A percentile compares a stretch with the other conserved stretches of the same genome.
Evolutionary conservation across 2,888 invertebrate species (phyloP).

Genomic region (Marronus borbonicus): DNA sequence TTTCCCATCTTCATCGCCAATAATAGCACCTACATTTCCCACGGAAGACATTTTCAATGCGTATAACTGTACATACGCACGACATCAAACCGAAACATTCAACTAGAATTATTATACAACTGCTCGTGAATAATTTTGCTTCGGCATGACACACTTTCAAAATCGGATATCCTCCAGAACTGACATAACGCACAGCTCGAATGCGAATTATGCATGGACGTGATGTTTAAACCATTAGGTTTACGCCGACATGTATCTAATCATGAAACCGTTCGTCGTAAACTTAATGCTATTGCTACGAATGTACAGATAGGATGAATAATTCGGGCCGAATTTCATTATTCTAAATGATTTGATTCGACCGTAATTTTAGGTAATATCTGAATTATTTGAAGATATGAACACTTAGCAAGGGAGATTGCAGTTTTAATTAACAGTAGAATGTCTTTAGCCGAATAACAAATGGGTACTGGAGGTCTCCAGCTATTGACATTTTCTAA

Average conservation of each 20-base stretch:
- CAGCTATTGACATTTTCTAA: too few relatives aligned
- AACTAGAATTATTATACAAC: constrained; percentile 17
- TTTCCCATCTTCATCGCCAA: too few relatives aligned
- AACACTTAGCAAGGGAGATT: too few relatives aligned
- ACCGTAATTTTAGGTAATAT: background rate
- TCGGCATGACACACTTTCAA: constrained; percentile 29
- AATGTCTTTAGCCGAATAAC: too few relatives aligned
- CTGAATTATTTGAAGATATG: too few relatives aligned
- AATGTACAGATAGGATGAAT: constrained; percentile 16
- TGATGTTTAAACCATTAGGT: constrained; percentile 30
- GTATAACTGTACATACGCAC: background rate
- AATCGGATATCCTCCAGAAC: constrained; percentile 36
- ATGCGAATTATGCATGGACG: constrained; percentile 21
- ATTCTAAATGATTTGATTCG: background rate
- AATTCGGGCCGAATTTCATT: constrained; percentile 7
- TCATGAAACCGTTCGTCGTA: constrained; percentile 13
- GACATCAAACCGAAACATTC: constrained; percentile 1
- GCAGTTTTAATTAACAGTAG: too few relatives aligned
- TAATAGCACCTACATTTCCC: too few relatives aligned
- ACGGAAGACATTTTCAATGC: background rate
- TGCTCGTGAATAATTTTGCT: constrained; percentile 28
- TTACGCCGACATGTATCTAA: constrained; percentile 16
- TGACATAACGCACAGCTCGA: constrained; percentile 14
- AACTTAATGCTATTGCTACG: constrained; percentile 9
- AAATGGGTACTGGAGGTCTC: too few relatives aligned